Evolutionary conservation across 92 coral and sea anemone species (phyloP).

Genomic region (Scolanthus callimorphus): DNA sequence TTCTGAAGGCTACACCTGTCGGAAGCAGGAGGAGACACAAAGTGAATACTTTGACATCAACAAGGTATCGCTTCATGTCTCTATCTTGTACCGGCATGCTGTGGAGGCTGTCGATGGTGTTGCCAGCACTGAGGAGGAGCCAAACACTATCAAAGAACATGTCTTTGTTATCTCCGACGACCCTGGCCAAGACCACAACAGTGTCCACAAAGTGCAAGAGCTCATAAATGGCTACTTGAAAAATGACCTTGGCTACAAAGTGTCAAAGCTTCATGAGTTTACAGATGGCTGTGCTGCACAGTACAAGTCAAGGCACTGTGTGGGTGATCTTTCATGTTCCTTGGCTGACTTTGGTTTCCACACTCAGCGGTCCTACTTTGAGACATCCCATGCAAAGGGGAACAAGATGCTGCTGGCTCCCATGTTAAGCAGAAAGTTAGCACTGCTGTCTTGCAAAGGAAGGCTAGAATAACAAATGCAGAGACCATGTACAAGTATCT

Average conservation of each 20-base stretch:
- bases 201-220: slow-evolving; percentile 12
- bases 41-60: slow-evolving; percentile 11
- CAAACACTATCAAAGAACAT: slow-evolving; percentile 9
- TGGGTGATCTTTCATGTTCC: slow-evolving; percentile 41
- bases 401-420: slow-evolving; percentile 53
- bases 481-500: slow-evolving; percentile 17
- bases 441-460: slow-evolving; percentile 32
- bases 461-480: slow-evolving; percentile 24
- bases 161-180: slow-evolving; percentile 13
- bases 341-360: slow-evolving; percentile 31
- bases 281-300: slow-evolving; percentile 49
- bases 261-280: slow-evolving; percentile 23
- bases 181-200: slow-evolving; percentile 11
- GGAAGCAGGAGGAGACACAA: slow-evolving; percentile 11
- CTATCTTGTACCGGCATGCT: slow-evolving; percentile 1
- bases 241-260: slow-evolving; percentile 5
- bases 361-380: slow-evolving; percentile 27
- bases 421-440: slow-evolving; percentile 27
- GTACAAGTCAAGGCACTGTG: slow-evolving; percentile 36
- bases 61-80: slow-evolving; percentile 1
- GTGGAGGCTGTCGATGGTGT: background rate
- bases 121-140: slow-evolving; percentile 11
- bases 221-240: slow-evolving; percentile 17
- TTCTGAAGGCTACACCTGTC: slow-evolving; percentile 19
- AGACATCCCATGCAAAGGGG: slow-evolving; percentile 48